Evolutionary conservation across 2,888 invertebrate genomes (phyloP).

Genomic region (Agonopterix alstromeriana): DNA sequence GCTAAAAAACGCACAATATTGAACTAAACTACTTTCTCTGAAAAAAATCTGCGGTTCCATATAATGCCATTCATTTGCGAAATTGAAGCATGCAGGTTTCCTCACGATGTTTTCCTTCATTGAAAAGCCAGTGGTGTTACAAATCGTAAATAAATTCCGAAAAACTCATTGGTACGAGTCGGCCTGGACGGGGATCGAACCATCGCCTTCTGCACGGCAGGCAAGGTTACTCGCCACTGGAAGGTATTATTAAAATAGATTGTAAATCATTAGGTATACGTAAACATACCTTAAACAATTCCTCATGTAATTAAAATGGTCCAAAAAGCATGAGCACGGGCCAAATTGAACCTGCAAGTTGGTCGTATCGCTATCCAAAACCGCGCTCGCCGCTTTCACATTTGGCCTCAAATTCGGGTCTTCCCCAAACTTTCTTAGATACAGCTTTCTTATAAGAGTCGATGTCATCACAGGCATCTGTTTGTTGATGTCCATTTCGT

Average conservation of each 20-base stretch:
- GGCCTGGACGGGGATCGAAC: no score
- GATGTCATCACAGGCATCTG: conserved; percentile 8
- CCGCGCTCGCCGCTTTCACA: conserved; percentile 17
- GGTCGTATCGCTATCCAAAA: conserved; percentile 18
- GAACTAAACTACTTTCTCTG: no score
- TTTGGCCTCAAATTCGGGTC: background rate
- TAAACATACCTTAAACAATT: conserved; percentile 31
- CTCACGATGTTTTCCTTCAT: no score
- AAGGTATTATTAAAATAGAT: background rate
- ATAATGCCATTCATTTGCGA: no score
- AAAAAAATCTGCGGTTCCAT: no score
- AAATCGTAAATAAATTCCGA: no score
- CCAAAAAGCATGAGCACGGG: conserved; percentile 35
- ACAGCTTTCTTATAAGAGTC: conserved; percentile 5
- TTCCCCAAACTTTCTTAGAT: conserved; percentile 13
- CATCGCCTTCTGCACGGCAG: no score
- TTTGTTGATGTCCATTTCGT: conserved; percentile 26
- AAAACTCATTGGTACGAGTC: no score
- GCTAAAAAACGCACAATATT: no score
- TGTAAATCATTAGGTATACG: background rate
- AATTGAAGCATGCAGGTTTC: no score
- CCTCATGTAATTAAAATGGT: conserved; percentile 38
- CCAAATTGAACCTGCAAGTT: conserved; percentile 15
- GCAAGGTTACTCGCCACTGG: no score
- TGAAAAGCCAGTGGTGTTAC: no score